Evolutionary conservation across 2,888 invertebrate genomes (phyloP).

Genomic region (Steinernema hermaphroditum): DNA sequence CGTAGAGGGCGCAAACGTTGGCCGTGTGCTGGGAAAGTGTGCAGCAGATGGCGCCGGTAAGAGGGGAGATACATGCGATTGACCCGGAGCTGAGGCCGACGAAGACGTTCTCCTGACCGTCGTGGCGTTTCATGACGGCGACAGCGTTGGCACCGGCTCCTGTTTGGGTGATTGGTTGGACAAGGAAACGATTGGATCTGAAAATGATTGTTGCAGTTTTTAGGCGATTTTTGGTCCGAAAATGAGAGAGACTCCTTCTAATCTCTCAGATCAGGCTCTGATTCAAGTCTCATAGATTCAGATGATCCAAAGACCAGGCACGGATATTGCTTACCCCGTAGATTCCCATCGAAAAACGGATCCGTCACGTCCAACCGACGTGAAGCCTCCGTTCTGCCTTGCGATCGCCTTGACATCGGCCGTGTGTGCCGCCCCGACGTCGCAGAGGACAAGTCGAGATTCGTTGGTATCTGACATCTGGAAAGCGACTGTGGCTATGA

Average conservation of each 20-base stretch:
- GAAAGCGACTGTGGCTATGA: no score
- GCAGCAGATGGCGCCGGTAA: not conserved
- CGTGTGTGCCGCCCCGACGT: not conserved
- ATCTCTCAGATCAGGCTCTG: no score
- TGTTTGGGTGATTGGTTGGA: not conserved
- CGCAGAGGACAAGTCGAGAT: no score
- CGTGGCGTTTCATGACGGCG: not conserved
- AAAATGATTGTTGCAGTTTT: no score
- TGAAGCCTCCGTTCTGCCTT: not conserved
- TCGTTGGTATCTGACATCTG: no score
- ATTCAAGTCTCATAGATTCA: no score
- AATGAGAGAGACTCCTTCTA: no score
- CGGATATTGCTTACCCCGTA: not conserved
- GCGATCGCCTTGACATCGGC: not conserved
- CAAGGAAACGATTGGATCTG: not conserved
- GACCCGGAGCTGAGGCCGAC: not conserved
- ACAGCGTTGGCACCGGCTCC: not conserved
- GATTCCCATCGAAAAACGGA: not conserved
- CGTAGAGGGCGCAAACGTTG: constrained; percentile 69
- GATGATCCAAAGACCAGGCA: no score
- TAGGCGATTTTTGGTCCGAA: no score
- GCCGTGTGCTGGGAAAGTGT: not conserved
- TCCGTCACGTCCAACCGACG: constrained; percentile 4
- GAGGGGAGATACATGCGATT: not conserved
- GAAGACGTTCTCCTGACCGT: not conserved